Base-by-base conservation (phyloP, 2,888 invertebrate species). In the Conops quadrifasciatus region DNA sequence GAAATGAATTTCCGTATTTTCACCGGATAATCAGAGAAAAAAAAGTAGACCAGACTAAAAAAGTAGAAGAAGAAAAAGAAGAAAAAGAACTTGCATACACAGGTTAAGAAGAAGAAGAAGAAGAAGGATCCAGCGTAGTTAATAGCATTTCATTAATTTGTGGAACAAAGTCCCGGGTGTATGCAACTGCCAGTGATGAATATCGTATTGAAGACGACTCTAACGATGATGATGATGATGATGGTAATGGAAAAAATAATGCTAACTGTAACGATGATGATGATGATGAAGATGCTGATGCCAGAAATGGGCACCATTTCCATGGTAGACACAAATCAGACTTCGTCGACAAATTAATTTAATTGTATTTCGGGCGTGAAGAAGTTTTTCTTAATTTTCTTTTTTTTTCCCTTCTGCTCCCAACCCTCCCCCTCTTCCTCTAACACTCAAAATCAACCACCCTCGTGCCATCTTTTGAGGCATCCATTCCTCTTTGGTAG, bases 271-370 rank as follows among this genome's bases (percentile, higher is more conserved):
- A 7, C 4, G 36, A 36, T 36, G 36, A 36, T 7, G 36, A 36
- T 9, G 36, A 36, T 36, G 5, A 36, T 36, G 36, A 36, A 4
- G 4, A 36, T 36, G 36, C 21, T 60, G 43, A 62, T 15, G 63
- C n/a, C 15, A 60, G 16, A 13, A 21, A 36, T 36, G 19, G 21
- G 62, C 66, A 45, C 30, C 13, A 24, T 71, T 53, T 71, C 26
- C 45, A 75, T 75, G 76, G 75, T 28, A 43, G n/a, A 43, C 47
- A 60, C 62, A 68, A 68, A 60, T 49, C 62, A 60, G 68, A 60
- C 77, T 76, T 76, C 76, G 75, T 77, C 78, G 79, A 77, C 82
- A 80, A 81, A 83, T 82, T 81, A 82, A 82, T 84, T 83, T 80
- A 83, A 83, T 80, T 76, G 74, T 72, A 75, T 72, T 73, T 67